Conservation (phyloP, 1,140 invertebrate species). For the Melitaea cinxia region DNA sequence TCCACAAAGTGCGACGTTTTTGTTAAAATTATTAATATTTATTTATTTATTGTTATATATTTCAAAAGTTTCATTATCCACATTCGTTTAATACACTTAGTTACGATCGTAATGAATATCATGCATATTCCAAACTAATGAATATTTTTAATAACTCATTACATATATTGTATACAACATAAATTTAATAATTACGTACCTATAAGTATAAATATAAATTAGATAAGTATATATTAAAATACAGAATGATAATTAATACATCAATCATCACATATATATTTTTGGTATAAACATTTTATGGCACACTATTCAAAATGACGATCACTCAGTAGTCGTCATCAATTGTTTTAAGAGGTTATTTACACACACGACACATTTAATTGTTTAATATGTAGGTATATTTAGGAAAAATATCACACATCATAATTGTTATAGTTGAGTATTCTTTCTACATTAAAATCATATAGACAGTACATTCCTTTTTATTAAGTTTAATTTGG, state of each 20-base stretch:
- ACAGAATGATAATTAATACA: slow-evolving; percentile 3
- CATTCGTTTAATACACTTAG: no score
- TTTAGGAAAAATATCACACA: slow-evolving; percentile 59
- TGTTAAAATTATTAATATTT: no score
- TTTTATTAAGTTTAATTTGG: not conserved
- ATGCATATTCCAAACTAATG: not conserved
- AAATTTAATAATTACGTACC: not conserved
- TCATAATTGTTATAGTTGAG: slow-evolving; percentile 52
- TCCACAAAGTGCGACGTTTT: no score
- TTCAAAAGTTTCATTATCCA: no score
- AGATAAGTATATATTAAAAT: not conserved
- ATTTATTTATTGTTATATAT: no score
- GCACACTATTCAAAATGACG: slow-evolving; percentile 34
- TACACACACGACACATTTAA: not conserved
- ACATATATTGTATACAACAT: not conserved
- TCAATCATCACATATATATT: slow-evolving; percentile 34
- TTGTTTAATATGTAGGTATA: slow-evolving; percentile 35
- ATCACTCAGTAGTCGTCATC: not conserved
- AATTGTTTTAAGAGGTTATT: not conserved
- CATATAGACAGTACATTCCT: slow-evolving; percentile 11
- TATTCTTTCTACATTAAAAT: slow-evolving; percentile 43
- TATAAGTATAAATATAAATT: not conserved
- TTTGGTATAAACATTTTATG: slow-evolving; percentile 38
- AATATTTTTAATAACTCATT: not conserved
- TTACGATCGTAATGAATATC: no score